Conservation (phyloP, 2,797 vertebrate genomes). For the Gorsachius magnificus region DNA sequence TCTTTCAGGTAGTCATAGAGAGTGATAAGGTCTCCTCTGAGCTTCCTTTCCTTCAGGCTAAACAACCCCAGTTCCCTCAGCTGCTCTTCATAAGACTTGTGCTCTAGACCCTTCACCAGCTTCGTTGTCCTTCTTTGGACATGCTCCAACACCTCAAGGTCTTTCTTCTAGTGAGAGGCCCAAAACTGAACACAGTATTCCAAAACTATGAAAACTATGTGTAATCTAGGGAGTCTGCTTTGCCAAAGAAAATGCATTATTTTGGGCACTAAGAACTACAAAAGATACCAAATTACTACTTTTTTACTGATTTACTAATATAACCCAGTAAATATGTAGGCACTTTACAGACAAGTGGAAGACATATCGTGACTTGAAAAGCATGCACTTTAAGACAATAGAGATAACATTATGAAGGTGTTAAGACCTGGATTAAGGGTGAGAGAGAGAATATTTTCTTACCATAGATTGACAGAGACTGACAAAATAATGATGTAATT, state of each 20-base stretch:
- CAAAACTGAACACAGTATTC: too few relatives aligned
- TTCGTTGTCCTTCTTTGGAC: too few relatives aligned
- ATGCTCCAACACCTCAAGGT: too few relatives aligned
- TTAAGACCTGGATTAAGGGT: constrained; percentile 65
- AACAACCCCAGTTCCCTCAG: too few relatives aligned
- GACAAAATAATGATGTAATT: constrained; percentile 73
- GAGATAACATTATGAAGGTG: constrained; percentile 21
- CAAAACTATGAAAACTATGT: not conserved
- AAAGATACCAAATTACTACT: not conserved
- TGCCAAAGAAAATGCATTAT: not conserved
- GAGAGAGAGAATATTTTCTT: constrained; percentile 46
- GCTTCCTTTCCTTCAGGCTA: too few relatives aligned
- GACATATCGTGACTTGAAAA: not conserved
- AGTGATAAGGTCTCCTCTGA: too few relatives aligned
- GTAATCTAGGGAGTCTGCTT: not conserved
- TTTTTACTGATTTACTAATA: not conserved
- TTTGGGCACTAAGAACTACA: not conserved
- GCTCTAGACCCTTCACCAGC: too few relatives aligned
- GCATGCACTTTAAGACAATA: not conserved
- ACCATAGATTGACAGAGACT: constrained; percentile 59
- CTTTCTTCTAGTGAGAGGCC: too few relatives aligned
- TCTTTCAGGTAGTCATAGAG: too few relatives aligned
- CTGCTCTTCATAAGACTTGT: too few relatives aligned
- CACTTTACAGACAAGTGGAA: not conserved
- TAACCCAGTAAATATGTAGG: not conserved